A percentile compares a stretch with the other conserved stretches of the same genome.
Conservation (phyloP, 2,797 vertebrate genomes). For the Hirundo rustica region DNA sequence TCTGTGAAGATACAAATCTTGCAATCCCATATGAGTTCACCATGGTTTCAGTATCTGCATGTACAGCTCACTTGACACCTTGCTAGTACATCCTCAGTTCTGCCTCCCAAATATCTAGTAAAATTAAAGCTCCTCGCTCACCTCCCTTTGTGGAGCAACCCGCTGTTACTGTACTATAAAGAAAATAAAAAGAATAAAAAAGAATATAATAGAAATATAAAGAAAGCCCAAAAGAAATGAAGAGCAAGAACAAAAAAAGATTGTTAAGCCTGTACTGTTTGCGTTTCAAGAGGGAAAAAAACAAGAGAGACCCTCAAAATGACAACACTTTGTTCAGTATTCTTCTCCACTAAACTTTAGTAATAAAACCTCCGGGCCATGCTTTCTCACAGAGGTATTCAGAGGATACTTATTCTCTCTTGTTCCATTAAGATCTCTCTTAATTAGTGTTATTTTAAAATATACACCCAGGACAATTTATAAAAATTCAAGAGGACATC, state of each 20-base stretch:
- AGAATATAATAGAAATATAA: not conserved
- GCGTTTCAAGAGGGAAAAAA: not conserved
- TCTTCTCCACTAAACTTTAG: not conserved
- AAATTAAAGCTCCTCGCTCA: not conserved
- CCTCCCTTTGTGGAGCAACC: not conserved
- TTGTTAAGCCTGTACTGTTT: not conserved
- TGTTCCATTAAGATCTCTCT: not conserved
- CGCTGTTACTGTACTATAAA: not conserved
- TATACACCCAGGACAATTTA: not conserved
- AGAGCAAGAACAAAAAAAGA: not conserved
- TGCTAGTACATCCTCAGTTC: not conserved
- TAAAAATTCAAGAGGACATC: not conserved
- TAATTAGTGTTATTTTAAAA: conserved; percentile 19
- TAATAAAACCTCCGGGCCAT: not conserved
- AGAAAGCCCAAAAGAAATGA: not conserved
- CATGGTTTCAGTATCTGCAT: not conserved
- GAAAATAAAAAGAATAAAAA: no score
- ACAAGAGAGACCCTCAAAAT: not conserved
- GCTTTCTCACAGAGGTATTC: conserved; percentile 1
- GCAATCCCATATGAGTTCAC: not conserved
- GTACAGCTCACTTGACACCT: not conserved
- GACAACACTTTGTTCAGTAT: not conserved
- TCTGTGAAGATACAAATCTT: not conserved
- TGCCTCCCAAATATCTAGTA: not conserved
- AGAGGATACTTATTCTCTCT: not conserved